Evolutionary conservation across 2,888 invertebrate species (phyloP).

Genomic region (Idaea dimidiata): DNA sequence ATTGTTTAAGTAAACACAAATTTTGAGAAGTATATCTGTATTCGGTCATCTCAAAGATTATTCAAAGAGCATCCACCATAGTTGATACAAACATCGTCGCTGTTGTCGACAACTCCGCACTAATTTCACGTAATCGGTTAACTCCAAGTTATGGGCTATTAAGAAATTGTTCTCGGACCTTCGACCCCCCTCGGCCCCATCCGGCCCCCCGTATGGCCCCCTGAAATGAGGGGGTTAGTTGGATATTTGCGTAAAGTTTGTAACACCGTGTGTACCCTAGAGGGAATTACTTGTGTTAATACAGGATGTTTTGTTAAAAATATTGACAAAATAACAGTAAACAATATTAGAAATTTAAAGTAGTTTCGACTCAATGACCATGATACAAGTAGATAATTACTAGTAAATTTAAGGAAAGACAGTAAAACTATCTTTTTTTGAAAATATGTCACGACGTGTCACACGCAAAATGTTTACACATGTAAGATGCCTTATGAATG

Average conservation of each 20-base stretch:
- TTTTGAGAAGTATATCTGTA: too few relatives aligned
- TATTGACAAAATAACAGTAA: constrained; percentile 7
- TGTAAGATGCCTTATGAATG: too few relatives aligned
- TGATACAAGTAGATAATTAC: too few relatives aligned
- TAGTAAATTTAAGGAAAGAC: too few relatives aligned
- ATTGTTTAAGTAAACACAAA: too few relatives aligned
- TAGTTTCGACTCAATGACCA: too few relatives aligned
- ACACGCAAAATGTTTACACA: too few relatives aligned
- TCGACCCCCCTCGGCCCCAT: constrained; percentile 12
- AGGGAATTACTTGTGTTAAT: constrained; percentile 25
- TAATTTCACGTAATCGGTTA: constrained; percentile 65
- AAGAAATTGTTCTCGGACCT: constrained; percentile 69
- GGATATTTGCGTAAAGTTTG: constrained; percentile 61
- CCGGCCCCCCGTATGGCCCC: constrained; percentile 7
- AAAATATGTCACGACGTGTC: too few relatives aligned
- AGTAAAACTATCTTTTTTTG: too few relatives aligned
- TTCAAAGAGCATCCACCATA: neutral
- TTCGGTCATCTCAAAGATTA: neutral
- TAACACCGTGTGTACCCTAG: constrained; percentile 29
- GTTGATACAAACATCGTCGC: constrained; percentile 22
- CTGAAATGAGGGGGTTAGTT: constrained; percentile 33
- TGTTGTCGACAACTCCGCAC: constrained; percentile 52
- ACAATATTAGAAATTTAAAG: too few relatives aligned
- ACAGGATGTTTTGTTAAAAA: constrained; percentile 20
- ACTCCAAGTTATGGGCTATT: constrained; percentile 72